phyloP scores from a whole-genome alignment of 2,113 vertebrate genomes.

The Lagopus leucura region DNA sequence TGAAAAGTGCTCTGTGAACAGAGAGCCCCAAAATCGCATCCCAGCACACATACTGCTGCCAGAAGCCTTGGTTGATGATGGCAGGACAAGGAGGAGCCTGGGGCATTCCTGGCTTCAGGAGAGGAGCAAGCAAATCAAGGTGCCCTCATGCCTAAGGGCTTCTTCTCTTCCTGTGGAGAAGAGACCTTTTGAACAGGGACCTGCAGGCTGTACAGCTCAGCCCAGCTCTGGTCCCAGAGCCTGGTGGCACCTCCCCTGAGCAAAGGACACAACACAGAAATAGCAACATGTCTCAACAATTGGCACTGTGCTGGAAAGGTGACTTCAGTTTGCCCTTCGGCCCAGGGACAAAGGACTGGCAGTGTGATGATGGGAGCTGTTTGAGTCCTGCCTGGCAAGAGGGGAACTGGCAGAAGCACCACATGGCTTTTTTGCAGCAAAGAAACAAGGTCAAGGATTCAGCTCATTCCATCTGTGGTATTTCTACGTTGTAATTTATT shows the following conservation, averaged over 20 bases:
- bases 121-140: background rate
- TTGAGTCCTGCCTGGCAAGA: conserved; percentile 35
- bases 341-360: conserved; percentile 52
- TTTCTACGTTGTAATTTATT: background rate
- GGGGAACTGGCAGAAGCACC: conserved; percentile 29
- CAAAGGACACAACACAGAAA: background rate
- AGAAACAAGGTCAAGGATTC: conserved; percentile 65
- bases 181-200: background rate
- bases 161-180: background rate
- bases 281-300: background rate
- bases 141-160: background rate
- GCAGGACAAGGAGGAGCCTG: background rate
- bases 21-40: background rate
- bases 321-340: conserved; percentile 41
- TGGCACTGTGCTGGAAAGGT: conserved; percentile 55
- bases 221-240: background rate
- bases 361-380: conserved; percentile 1
- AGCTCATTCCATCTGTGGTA: conserved; percentile 47
- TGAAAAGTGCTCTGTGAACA: background rate
- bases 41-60: background rate
- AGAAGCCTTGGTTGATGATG: background rate
- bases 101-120: background rate
- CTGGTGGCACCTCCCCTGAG: background rate
- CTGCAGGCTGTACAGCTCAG: background rate
- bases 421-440: conserved; percentile 50